Evolutionary conservation across 2,888 invertebrate genomes (phyloP), one percentile per base, ranked within the genome.

Genomic region (Megalurothrips usitatus): DNA sequence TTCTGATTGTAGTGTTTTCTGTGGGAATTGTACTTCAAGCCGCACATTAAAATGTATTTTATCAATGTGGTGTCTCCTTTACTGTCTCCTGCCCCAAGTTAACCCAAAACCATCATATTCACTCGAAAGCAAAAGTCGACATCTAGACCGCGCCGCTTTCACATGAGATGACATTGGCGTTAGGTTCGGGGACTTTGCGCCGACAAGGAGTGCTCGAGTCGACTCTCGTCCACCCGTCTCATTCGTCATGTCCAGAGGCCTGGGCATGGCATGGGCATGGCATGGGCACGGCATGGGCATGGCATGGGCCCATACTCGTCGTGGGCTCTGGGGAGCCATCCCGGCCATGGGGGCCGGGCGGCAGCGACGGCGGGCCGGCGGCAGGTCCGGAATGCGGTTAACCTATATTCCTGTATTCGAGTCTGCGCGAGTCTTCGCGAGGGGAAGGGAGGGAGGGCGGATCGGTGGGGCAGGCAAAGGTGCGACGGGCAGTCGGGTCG

Each of bases 301-400:
- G 68, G 26, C 58, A 12, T 6, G 34, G 3, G 34, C 34, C 34
- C 34, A 6, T 43, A 43, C 34, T 43, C 34, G 34, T 4, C 34
- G 34, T 43, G 34, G 34, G 34, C 34, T 43, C 34, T 43, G 34
- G 34, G 34, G 34, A 19, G 52, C 52, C 52, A 19, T 12, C 52
- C 52, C 14, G 10, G 52, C 2, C 19, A 2, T 52, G 2, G 52
- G 2, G 12, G 52, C 52, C 52, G 10, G 52, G 14, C 58, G 17
- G 58, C 14, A 9, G 52, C 52, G 52, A 6, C 19, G 58, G 19
- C 58, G 58, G 19, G n/a, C n/a, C 58, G 58, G n/a, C 58, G 6
- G 58, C 58, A 17, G 17, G 58, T 52, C 34, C 58, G 68, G 68
- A 75, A 75, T 75, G 68, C 68, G 68, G 68, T 75, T 75, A 75